phyloP scores from a whole-genome alignment of 2,113 vertebrate species.

The Ptilonorhynchus violaceus region DNA sequence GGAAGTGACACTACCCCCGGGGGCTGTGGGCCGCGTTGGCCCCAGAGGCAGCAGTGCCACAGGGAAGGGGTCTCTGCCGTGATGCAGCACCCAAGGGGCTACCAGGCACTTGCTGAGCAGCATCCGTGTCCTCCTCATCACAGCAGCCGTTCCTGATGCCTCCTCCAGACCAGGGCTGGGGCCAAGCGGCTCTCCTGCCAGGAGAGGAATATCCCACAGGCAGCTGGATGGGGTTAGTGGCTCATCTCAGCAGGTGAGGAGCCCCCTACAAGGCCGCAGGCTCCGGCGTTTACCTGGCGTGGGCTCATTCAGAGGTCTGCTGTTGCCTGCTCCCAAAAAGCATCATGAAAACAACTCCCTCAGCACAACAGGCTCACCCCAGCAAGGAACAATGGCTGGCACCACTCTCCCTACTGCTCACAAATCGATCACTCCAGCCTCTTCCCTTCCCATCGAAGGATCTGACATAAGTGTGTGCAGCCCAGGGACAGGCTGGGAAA shows the following conservation, averaged over 20 bases:
- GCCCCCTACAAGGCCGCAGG: not conserved
- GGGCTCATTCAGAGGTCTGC: not conserved
- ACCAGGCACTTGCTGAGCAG: not conserved
- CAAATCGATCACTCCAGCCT: not conserved
- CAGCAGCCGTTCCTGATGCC: accelerated
- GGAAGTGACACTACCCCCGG: not conserved
- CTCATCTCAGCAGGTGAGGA: not conserved
- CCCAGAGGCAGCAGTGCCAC: not conserved
- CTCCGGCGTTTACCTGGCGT: not conserved
- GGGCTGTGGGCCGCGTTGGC: accelerated
- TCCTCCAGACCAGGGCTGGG: not conserved
- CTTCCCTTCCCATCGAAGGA: not conserved
- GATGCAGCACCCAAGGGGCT: not conserved
- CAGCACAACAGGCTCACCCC: not conserved
- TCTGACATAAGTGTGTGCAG: not conserved
- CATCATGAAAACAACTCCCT: not conserved
- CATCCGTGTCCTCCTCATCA: accelerated
- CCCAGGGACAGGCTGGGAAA: not conserved
- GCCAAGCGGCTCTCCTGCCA: not conserved
- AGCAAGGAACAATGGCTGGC: slow-evolving; percentile 22
- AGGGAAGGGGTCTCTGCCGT: accelerated
- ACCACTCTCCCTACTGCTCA: not conserved
- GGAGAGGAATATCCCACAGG: accelerated
- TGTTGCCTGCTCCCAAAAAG: not conserved
- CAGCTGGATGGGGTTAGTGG: accelerated